Evolutionary conservation across 1,140 invertebrate genomes (phyloP).

Genomic region (Apocrypta bakeri): DNA sequence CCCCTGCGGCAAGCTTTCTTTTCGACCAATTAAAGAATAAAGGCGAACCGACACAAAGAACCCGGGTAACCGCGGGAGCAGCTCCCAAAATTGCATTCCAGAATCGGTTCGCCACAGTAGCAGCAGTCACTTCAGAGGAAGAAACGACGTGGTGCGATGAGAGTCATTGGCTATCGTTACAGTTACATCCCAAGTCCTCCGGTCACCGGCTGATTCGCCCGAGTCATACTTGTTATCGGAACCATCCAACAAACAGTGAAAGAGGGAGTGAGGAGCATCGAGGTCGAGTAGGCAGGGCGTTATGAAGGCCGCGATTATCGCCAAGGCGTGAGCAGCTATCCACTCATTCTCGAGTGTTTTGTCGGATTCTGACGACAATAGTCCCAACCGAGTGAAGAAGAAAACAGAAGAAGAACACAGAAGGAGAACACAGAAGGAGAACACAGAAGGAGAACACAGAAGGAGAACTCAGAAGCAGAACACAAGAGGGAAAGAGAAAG

Average conservation of each 20-base stretch:
- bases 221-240: background rate
- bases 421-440: background rate
- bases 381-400: background rate
- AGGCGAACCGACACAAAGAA: background rate
- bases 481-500: background rate
- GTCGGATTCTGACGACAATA: background rate
- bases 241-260: too few species aligned
- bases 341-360: background rate
- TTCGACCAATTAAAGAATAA: background rate
- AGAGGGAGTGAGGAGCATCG: background rate
- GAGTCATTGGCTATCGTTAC: background rate
- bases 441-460: background rate
- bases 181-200: background rate
- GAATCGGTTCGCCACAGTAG: background rate
- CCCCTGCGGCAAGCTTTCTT: too few species aligned
- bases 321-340: background rate
- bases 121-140: too few species aligned
- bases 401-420: too few species aligned
- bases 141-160: background rate
- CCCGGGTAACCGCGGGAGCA: background rate
- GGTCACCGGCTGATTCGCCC: slow-evolving; percentile 13
- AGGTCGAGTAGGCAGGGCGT: background rate
- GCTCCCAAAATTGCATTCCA: background rate
- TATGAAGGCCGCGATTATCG: background rate
- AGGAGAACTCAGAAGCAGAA: background rate